phyloP scores from a whole-genome alignment of 30 jellyfish, hydroid and myxozoan species.

The Hydra vulgaris region DNA sequence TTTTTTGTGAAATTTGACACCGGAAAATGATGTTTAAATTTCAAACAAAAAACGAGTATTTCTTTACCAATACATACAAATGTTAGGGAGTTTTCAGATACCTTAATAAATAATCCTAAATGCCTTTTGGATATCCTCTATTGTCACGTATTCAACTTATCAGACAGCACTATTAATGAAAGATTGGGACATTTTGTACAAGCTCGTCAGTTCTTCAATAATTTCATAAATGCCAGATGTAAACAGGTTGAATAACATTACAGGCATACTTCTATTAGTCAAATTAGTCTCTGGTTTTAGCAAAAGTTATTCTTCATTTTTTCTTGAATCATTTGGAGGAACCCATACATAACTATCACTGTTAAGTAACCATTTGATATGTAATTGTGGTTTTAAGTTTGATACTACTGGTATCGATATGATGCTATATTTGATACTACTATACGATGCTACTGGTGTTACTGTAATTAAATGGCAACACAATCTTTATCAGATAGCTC shows the following conservation, averaged over 20 bases:
- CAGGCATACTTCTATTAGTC: not conserved
- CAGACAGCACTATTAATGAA: slow-evolving; percentile 9
- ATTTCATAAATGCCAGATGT: not conserved
- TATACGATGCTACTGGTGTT: too few relatives aligned
- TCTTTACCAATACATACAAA: not conserved
- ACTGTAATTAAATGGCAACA: too few relatives aligned
- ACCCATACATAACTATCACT: slow-evolving; percentile 4
- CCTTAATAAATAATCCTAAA: not conserved
- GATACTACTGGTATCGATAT: not conserved
- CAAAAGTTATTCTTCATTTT: not conserved
- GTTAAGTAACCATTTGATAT: not conserved
- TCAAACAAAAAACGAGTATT: too few relatives aligned
- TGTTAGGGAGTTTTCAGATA: not conserved
- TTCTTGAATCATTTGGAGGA: slow-evolving; percentile 3
- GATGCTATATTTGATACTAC: too few relatives aligned
- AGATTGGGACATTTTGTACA: not conserved
- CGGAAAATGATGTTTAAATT: too few relatives aligned
- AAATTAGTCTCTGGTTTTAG: slow-evolving; percentile 3
- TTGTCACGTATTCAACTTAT: not conserved
- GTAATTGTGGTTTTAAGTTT: not conserved
- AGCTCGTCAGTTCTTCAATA: not conserved
- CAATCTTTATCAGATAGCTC: not conserved
- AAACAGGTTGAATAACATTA: not conserved
- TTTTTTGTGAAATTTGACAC: too few relatives aligned
- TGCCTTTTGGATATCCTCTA: not conserved